Percentiles rank a stretch among this genome's conserved stretches.
Conservation (phyloP, 2,113 vertebrate species). For the Daubentonia madagascariensis region DNA sequence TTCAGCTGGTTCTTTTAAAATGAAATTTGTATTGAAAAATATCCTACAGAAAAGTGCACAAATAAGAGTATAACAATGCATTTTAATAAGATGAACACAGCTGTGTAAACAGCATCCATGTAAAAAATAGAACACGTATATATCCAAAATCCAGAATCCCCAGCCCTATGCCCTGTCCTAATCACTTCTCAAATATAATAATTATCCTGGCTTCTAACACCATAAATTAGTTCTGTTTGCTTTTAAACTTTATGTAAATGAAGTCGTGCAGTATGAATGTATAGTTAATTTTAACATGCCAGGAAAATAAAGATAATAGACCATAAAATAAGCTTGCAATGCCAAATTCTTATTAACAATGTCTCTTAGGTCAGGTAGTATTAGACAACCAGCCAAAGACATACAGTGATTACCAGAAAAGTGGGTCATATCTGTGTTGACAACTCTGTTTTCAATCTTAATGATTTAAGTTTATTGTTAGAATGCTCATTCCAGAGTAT, state of each 20-base stretch:
- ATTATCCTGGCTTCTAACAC: not conserved
- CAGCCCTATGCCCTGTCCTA: not conserved
- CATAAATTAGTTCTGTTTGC: not conserved
- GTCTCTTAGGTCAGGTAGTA: constrained; percentile 7
- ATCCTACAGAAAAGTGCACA: not conserved
- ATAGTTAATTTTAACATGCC: constrained; percentile 28
- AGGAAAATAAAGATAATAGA: constrained; percentile 45
- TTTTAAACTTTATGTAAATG: constrained; percentile 37
- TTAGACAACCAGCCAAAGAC: not conserved
- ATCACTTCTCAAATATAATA: not conserved
- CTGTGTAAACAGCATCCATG: not conserved
- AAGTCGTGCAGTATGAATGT: not conserved
- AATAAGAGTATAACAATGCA: not conserved
- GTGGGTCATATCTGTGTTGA: not conserved
- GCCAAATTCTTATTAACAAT: constrained; percentile 8
- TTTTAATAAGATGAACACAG: not conserved
- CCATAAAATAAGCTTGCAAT: constrained; percentile 51
- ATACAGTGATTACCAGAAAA: constrained; percentile 32
- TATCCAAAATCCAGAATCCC: not conserved
- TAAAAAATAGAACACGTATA: not conserved
- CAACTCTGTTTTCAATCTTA: constrained; percentile 37
- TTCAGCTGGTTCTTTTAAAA: not conserved
- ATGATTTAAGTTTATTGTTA: not conserved
- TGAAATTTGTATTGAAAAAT: not conserved
- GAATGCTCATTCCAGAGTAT: not conserved